Conservation (phyloP, 1,140 invertebrate genomes). For the Asbolus verrucosus region DNA sequence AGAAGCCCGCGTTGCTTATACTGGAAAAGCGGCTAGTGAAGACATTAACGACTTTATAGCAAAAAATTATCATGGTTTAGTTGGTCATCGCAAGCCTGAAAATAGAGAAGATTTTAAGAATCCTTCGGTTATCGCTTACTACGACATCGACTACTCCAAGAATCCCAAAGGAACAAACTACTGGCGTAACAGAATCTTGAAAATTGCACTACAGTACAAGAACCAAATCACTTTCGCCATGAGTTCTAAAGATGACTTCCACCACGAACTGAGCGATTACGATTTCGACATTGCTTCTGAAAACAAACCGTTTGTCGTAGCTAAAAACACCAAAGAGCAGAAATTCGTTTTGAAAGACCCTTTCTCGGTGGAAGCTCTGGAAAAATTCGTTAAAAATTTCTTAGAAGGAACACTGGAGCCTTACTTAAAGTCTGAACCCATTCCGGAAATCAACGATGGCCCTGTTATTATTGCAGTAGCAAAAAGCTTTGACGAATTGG, state of each 20-base stretch:
- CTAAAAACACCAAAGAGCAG: conserved; percentile 80
- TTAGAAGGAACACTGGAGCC: conserved; percentile 85
- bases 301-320: conserved; percentile 89
- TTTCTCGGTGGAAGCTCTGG: conserved; percentile 88
- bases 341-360: conserved; percentile 91
- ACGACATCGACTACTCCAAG: conserved; percentile 93
- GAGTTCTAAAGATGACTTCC: conserved; percentile 90
- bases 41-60: conserved; percentile 86
- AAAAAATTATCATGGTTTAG: conserved; percentile 71
- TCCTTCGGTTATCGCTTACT: conserved; percentile 91
- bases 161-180: conserved; percentile 97
- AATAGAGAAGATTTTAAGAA: background rate
- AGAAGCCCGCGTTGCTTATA: conserved; percentile 77
- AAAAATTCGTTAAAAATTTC: conserved; percentile 87
- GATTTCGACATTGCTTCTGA: conserved; percentile 75
- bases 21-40: conserved; percentile 75
- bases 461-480: conserved; percentile 88
- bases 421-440: conserved; percentile 92
- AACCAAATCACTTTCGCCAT: conserved; percentile 84
- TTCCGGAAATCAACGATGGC: conserved; percentile 85
- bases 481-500: conserved; percentile 95
- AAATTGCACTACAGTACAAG: conserved; percentile 87
- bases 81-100: background rate
- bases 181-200: conserved; percentile 95
- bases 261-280: conserved; percentile 90